phyloP scores from a whole-genome alignment of 2,888 invertebrate genomes.

The Drosophila formosana region DNA sequence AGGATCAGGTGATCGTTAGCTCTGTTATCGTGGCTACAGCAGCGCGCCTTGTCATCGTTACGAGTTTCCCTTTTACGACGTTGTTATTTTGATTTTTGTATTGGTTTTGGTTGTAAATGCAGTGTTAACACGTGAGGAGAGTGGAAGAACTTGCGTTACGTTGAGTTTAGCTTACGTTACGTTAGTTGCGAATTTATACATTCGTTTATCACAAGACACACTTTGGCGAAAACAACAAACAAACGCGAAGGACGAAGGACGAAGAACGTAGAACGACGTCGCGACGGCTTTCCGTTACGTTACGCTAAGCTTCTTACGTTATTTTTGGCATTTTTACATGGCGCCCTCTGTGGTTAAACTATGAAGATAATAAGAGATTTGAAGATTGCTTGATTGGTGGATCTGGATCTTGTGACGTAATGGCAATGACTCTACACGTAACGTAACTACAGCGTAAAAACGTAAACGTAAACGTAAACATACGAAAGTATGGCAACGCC shows the following conservation, averaged over 20 bases:
- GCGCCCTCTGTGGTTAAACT: slow-evolving; percentile 25
- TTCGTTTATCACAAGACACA: slow-evolving; percentile 25
- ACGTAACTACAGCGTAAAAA: slow-evolving; percentile 29
- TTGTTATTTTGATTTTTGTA: slow-evolving; percentile 3
- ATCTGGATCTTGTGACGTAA: slow-evolving; percentile 1
- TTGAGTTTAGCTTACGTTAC: slow-evolving; percentile 21
- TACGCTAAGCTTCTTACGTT: slow-evolving; percentile 2
- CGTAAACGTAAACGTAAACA: not conserved
- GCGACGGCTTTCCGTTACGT: slow-evolving; percentile 45
- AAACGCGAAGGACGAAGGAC: not conserved
- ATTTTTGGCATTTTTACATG: slow-evolving; percentile 16
- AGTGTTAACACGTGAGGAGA: slow-evolving; percentile 23
- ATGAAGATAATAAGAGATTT: slow-evolving; percentile 5
- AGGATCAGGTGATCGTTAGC: slow-evolving; percentile 18
- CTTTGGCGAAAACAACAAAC: slow-evolving; percentile 20
- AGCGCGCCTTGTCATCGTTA: slow-evolving; percentile 43
- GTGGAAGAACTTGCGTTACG: slow-evolving; percentile 27
- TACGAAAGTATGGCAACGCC: slow-evolving; percentile 15
- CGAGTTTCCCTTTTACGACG: not conserved
- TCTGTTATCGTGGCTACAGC: slow-evolving; percentile 12
- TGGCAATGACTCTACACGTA: slow-evolving; percentile 9
- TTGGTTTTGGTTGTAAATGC: slow-evolving; percentile 35
- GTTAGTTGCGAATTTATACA: slow-evolving; percentile 14
- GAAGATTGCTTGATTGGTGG: not conserved
- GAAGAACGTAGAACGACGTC: slow-evolving; percentile 7